A percentile compares a stretch with the other conserved stretches of the same genome.
Evolutionary conservation across 2,113 vertebrate genomes (phyloP).

Genomic region (Aix galericulata): DNA sequence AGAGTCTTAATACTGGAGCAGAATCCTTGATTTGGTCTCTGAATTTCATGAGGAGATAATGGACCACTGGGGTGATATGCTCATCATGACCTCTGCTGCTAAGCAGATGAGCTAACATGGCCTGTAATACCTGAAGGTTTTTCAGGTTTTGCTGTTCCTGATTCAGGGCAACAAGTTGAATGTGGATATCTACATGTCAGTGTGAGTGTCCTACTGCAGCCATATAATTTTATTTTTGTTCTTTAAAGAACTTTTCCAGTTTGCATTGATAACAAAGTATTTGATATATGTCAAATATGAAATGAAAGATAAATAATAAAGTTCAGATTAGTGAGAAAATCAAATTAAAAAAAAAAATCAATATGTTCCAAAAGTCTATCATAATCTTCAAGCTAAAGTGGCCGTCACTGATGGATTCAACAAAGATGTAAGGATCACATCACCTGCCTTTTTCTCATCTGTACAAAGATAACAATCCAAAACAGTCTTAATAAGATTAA

Average conservation of each 20-base stretch:
- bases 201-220: neutral
- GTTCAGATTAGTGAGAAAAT: neutral
- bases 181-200: neutral
- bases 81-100: slow-evolving; percentile 52
- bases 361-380: neutral
- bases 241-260: neutral
- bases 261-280: neutral
- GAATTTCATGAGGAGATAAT: slow-evolving; percentile 65
- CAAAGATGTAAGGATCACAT: neutral
- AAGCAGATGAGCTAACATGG: slow-evolving; percentile 39
- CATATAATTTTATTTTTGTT: neutral
- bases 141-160: neutral
- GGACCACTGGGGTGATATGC: slow-evolving; percentile 32
- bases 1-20: slow-evolving; percentile 35
- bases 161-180: neutral
- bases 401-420: neutral
- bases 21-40: slow-evolving; percentile 57
- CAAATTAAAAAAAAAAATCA: neutral
- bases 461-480: neutral
- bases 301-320: neutral
- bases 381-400: neutral
- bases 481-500: neutral
- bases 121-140: slow-evolving; percentile 16
- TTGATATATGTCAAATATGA: neutral
- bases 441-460: neutral